phyloP scores from a whole-genome alignment of 2,888 invertebrate genomes.

The Phyllotreta cruciferae region DNA sequence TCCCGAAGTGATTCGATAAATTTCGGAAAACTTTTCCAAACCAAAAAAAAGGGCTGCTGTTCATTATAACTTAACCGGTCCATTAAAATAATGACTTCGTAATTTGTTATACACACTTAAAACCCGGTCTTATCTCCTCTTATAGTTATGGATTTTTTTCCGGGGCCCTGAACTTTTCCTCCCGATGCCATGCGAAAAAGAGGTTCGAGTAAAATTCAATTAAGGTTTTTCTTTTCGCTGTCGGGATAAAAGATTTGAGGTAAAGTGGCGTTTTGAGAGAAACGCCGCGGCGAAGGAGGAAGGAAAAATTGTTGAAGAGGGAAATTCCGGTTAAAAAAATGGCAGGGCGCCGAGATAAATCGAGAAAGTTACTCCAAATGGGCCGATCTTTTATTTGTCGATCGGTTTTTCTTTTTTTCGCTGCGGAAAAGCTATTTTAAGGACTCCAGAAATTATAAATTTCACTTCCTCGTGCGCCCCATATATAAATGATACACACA shows the following conservation, averaged over 20 bases:
- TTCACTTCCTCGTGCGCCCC: no score
- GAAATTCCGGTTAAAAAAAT: conserved; percentile 10
- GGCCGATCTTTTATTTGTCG: no score
- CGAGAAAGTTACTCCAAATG: conserved; percentile 1
- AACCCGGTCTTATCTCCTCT: conserved; percentile 15
- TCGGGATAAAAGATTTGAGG: conserved; percentile 17
- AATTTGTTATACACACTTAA: conserved; percentile 29
- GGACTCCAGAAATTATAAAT: no score
- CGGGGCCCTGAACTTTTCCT: conserved; percentile 13
- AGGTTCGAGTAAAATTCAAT: conserved; percentile 26
- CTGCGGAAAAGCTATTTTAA: no score
- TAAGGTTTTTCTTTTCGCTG: conserved; percentile 14
- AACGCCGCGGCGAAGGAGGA: conserved; percentile 15
- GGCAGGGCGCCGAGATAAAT: neutral
- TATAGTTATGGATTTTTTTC: neutral
- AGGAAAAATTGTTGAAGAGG: conserved; percentile 7
- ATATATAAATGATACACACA: no score
- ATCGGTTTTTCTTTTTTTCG: no score
- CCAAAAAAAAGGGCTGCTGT: conserved; percentile 8
- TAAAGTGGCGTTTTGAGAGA: conserved; percentile 20
- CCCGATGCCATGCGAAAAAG: conserved; percentile 22
- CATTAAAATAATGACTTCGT: conserved; percentile 30
- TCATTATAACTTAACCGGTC: conserved; percentile 28
- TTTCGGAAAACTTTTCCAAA: conserved; percentile 22
- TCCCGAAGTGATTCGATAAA: conserved; percentile 26